Base-by-base conservation (phyloP, 2,797 vertebrate genomes). In the Lophotriccus pileatus region DNA sequence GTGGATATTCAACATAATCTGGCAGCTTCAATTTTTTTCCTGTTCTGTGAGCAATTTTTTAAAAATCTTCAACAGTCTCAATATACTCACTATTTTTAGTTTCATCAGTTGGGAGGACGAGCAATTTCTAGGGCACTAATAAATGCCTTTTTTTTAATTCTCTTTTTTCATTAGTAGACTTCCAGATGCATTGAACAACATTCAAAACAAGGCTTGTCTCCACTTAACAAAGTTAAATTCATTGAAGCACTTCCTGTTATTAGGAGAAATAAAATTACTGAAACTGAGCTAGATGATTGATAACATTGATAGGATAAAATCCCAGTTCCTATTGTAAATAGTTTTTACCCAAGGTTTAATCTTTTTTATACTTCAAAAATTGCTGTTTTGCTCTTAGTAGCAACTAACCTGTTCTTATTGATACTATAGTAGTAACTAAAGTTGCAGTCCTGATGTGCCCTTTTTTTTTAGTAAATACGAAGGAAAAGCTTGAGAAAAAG, bases 41-140 rank as follows among this genome's bases (percentile, higher is more conserved):
- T 81, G 37, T 52, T 73, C 53, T 62, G 28, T 24, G 47, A 91
- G 30, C n/a, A 69, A 75, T 89, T 93, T 92, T 74, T 84, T 94
- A 79, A 68, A 89, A 70, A 79, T 70, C 67, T 56, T 86, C 36
- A 72, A 59, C 53, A 63, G 74, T 87, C 80, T 84, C 52, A 20
- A 32, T 59, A 70, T 49, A 73, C n/a, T 80, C 80, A 9, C 14
- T 49, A 13, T 52, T 94, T 88, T 87, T 39, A 52, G 37, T 95
- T 94, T 89, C 89, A 92, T 95, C 76, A 28, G 60, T 87, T 93
- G 83, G 78, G 64, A 88, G 62, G 37, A 95, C 87, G 82, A 95
- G 52, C 50, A 95, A 90, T 95, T 94, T 95, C 68, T 52, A 92
- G 89, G 82, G 43, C 63, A 78, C 69, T 91, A 75, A 66, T 86